A percentile compares a stretch with the other conserved stretches of the same genome.
phyloP scores from a whole-genome alignment of 2,888 invertebrate genomes.

The Oeneis ivallda region DNA sequence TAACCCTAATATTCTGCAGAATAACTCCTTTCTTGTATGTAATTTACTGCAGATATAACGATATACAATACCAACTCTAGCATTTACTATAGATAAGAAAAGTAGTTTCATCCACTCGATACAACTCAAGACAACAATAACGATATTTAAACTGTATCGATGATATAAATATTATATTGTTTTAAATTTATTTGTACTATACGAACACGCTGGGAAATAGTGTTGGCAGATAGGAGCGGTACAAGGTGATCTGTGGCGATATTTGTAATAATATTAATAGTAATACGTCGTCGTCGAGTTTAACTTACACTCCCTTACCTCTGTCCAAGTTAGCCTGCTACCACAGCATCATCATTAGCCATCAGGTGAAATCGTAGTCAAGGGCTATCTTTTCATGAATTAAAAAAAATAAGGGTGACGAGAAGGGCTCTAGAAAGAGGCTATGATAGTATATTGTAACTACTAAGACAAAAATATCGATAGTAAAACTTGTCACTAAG shows the following conservation, averaged over 20 bases:
- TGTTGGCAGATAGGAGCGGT: too few relatives aligned
- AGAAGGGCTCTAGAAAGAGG: too few relatives aligned
- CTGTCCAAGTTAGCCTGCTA: too few relatives aligned
- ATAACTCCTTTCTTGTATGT: conserved; percentile 3
- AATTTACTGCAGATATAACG: background rate
- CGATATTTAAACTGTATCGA: background rate
- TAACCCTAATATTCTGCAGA: background rate
- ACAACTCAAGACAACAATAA: background rate
- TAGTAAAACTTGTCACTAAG: background rate
- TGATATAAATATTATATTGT: background rate
- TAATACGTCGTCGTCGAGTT: too few relatives aligned
- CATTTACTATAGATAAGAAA: conserved; percentile 11
- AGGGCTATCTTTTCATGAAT: too few relatives aligned
- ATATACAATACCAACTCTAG: background rate
- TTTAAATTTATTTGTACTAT: background rate
- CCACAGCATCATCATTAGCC: too few relatives aligned
- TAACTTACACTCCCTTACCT: too few relatives aligned
- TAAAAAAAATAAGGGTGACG: too few relatives aligned
- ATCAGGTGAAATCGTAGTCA: too few relatives aligned
- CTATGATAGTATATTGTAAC: too few relatives aligned
- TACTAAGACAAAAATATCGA: conserved; percentile 4
- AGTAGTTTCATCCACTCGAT: background rate
- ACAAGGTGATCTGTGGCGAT: too few relatives aligned
- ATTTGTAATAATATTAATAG: too few relatives aligned
- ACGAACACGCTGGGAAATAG: background rate